Base-by-base conservation (phyloP, 2,797 vertebrate genomes). In the Xenopus petersii region DNA sequence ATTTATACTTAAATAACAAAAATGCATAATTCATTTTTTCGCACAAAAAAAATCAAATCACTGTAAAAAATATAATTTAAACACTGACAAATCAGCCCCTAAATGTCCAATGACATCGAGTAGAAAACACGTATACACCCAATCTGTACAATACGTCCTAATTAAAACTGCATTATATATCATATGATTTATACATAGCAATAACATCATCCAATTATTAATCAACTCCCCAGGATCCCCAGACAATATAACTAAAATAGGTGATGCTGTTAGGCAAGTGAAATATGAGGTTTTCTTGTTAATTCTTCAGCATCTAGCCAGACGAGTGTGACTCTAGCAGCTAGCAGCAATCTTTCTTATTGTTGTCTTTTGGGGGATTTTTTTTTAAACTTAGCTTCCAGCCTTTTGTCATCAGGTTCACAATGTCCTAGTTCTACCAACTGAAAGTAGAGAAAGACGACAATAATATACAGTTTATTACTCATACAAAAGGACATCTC, bases 231-330 rank as follows among this genome's bases (percentile, higher is more conserved):
- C 58, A 60, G 2, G 17, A 24, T 60, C 60, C 60, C 60, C 26
- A 63, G 60, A 63, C 33, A 60, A 60, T 60, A 60, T 24, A 12
- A 26, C 58, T 24, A 60, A 60, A 60, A 60, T 60, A 60, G 58
- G 17, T 24, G 58, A 11, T 26, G n/a, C n/a, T 24, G 17, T 12
- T 60, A 60, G 58, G 58, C 58, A 24, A 60, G 10, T 24, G 13
- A 60, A 60, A 60, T 3, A 26, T 24, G 2, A 8, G 54, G 13
- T 17, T 17, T 56, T 16, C 8, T 56, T 17, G n/a, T 56, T 56
- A 56, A 56, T 56, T 56, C 54, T 10, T 56, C 3, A 17, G 13
- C 16, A 56, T n/a, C 16, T 56, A 16, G 49, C 11, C 49, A 51
- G 49, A 15, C 6, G 12, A 48, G 2, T 3, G 11, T 51, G 49